Conservation (phyloP, 2,888 invertebrate genomes). For the Nesidiocoris tenuis region DNA sequence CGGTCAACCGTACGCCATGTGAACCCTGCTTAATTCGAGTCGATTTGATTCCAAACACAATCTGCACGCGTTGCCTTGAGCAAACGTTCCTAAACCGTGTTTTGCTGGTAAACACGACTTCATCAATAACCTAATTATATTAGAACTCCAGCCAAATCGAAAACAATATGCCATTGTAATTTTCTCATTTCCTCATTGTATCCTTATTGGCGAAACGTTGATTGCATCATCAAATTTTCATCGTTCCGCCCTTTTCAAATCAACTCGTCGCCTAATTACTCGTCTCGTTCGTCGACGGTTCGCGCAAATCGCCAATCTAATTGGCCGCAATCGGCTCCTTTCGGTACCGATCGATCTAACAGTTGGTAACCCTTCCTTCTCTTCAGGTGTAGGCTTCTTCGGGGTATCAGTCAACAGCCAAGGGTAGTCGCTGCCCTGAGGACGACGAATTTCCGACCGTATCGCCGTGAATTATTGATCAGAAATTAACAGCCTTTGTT, state of each 20-base stretch:
- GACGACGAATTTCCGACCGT: constrained; percentile 7
- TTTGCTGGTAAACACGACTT: too few relatives aligned
- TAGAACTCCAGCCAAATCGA: too few relatives aligned
- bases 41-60: too few relatives aligned
- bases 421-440: not conserved
- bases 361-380: not conserved
- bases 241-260: not conserved
- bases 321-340: constrained; percentile 3
- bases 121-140: too few relatives aligned
- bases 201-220: not conserved
- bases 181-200: not conserved
- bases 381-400: not conserved
- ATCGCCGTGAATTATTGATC: constrained; percentile 18
- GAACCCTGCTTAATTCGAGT: too few relatives aligned
- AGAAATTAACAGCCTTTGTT: constrained; percentile 36
- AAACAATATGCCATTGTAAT: not conserved
- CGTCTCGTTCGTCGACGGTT: not conserved
- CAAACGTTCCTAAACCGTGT: too few relatives aligned
- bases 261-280: not conserved
- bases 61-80: too few relatives aligned
- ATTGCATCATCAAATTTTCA: not conserved
- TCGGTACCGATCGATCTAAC: not conserved
- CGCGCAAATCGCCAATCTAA: constrained; percentile 21
- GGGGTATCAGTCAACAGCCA: not conserved
- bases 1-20: too few relatives aligned